Conservation (phyloP, 2,113 vertebrate genomes). For the Lophotis ruficrista region DNA sequence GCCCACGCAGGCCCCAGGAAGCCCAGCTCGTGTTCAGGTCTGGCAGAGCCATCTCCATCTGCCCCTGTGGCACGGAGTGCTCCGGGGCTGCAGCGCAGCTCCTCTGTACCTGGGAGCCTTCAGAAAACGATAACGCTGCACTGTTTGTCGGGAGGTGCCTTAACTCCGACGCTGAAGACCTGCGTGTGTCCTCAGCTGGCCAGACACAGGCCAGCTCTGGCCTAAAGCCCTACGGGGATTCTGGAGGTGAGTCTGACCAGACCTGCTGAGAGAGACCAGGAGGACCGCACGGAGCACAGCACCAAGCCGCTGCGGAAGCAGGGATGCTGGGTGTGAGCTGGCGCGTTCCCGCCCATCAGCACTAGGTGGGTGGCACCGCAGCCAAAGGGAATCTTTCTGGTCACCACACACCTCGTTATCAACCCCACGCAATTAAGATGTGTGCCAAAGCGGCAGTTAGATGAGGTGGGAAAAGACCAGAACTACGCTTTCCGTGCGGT, state of each 20-base stretch:
- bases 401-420: background rate
- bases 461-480: background rate
- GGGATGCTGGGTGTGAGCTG: fast-evolving
- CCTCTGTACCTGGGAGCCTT: background rate
- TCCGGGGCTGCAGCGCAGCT: background rate
- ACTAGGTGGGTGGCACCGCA: background rate
- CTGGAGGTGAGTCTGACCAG: background rate
- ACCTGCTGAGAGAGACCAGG: background rate
- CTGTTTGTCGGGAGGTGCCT: background rate
- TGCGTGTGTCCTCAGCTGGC: background rate
- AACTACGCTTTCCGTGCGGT: fast-evolving
- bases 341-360: background rate
- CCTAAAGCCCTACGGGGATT: fast-evolving
- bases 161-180: fast-evolving
- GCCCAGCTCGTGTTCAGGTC: background rate
- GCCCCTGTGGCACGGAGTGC: background rate
- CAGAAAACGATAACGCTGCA: background rate
- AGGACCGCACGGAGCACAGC: background rate
- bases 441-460: background rate
- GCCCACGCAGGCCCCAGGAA: background rate
- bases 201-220: background rate
- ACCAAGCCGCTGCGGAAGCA: fast-evolving
- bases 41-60: background rate
- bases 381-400: background rate
- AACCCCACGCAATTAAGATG: background rate